phyloP scores from a whole-genome alignment of 2,888 invertebrate species.

The Petrophora chlorosata region DNA sequence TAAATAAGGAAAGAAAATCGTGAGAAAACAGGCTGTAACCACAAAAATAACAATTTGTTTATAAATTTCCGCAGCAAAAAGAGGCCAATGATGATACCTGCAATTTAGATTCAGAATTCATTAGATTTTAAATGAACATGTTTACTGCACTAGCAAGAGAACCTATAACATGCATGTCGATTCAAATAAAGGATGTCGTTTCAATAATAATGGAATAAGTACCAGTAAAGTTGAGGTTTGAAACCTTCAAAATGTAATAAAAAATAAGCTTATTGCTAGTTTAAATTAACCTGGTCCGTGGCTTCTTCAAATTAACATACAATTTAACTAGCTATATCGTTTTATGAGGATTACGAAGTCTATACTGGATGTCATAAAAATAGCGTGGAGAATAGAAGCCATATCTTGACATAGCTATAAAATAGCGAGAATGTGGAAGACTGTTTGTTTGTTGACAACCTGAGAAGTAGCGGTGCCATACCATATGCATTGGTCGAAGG shows the following conservation, averaged over 20 bases:
- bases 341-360: conserved; percentile 8
- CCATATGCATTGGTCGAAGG: neutral
- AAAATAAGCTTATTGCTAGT: conserved; percentile 2
- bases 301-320: conserved; percentile 17
- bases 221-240: too few species aligned
- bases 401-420: neutral
- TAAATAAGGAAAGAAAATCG: too few species aligned
- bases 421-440: neutral
- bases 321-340: conserved; percentile 11
- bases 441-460: neutral
- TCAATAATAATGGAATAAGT: too few species aligned
- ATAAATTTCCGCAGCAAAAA: too few species aligned
- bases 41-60: too few species aligned
- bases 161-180: too few species aligned
- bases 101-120: too few species aligned
- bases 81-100: too few species aligned
- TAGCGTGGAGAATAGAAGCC: neutral
- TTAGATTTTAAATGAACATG: too few species aligned
- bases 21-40: too few species aligned
- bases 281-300: conserved; percentile 6
- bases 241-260: neutral
- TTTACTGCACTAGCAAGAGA: too few species aligned
- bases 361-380: neutral
- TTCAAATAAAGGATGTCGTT: too few species aligned
- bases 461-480: neutral